Evolutionary conservation across 2,113 vertebrate species (phyloP).

Genomic region (Actenoides hombroni): DNA sequence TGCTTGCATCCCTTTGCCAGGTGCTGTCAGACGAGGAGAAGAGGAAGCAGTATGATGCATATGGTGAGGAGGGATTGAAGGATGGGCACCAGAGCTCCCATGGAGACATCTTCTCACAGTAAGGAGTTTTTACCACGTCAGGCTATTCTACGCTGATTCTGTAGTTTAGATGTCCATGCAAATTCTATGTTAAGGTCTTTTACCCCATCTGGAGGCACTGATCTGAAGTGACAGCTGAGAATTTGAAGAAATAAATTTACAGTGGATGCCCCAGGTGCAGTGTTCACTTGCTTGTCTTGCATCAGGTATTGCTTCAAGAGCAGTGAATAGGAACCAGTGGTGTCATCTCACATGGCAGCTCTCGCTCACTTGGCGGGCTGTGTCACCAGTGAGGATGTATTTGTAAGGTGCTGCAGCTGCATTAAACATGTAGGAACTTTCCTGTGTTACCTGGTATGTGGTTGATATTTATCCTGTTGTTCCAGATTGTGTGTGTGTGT

Average conservation of each 20-base stretch:
- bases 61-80: slow-evolving; percentile 95
- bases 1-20: slow-evolving; percentile 60
- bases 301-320: neutral
- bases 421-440: neutral
- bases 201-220: fast-evolving
- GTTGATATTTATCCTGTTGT: neutral
- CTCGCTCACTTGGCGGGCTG: neutral
- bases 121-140: slow-evolving; percentile 27
- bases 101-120: slow-evolving; percentile 98
- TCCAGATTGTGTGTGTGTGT: fast-evolving
- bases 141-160: neutral
- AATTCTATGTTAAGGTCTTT: neutral
- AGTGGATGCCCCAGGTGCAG: fast-evolving
- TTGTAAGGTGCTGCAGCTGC: neutral
- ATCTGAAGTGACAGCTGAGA: neutral
- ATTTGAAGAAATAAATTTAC: fast-evolving
- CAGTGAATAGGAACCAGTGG: neutral
- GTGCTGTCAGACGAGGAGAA: slow-evolving; percentile 97
- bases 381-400: fast-evolving
- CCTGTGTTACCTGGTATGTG: neutral
- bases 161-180: neutral
- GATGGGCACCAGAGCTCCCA: slow-evolving; percentile 96
- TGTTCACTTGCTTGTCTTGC: neutral
- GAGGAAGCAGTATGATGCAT: slow-evolving; percentile 93
- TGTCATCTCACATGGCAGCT: neutral